Conservation (phyloP, 2,113 vertebrate genomes). For the Bubo blakistoni region DNA sequence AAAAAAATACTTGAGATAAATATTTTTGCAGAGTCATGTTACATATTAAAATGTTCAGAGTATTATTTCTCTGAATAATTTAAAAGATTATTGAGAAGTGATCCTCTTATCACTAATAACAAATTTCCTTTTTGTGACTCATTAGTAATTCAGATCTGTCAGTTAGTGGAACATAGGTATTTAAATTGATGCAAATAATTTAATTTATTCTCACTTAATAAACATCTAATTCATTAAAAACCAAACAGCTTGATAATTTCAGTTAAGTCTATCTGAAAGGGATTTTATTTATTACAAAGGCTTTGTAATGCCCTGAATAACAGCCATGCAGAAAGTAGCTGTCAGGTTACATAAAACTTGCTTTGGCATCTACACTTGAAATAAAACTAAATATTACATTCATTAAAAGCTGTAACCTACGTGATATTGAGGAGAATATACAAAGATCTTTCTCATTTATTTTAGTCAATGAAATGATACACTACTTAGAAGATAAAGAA, state of each 20-base stretch:
- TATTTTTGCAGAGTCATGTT: not conserved
- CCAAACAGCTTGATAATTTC: not conserved
- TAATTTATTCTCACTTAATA: constrained; percentile 46
- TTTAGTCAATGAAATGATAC: not conserved
- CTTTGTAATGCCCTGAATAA: not conserved
- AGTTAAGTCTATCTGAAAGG: not conserved
- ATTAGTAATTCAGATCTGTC: constrained; percentile 41
- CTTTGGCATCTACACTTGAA: not conserved
- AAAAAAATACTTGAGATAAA: not conserved
- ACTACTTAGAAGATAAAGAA: not conserved
- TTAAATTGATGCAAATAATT: constrained; percentile 52
- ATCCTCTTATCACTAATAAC: constrained; percentile 22
- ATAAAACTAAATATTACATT: not conserved
- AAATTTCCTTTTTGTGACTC: not conserved
- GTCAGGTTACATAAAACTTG: not conserved
- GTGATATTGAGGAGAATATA: not conserved
- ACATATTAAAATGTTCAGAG: not conserved
- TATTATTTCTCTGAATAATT: constrained; percentile 41
- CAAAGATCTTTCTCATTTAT: not conserved
- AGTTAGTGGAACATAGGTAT: not conserved
- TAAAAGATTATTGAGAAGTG: constrained; percentile 15
- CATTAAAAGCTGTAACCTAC: not conserved
- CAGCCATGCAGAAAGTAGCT: not conserved
- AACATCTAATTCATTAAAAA: constrained; percentile 23
- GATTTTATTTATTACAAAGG: not conserved